Evolutionary conservation across 2,888 invertebrate genomes (phyloP).

Genomic region (Netelia fuscicornis): DNA sequence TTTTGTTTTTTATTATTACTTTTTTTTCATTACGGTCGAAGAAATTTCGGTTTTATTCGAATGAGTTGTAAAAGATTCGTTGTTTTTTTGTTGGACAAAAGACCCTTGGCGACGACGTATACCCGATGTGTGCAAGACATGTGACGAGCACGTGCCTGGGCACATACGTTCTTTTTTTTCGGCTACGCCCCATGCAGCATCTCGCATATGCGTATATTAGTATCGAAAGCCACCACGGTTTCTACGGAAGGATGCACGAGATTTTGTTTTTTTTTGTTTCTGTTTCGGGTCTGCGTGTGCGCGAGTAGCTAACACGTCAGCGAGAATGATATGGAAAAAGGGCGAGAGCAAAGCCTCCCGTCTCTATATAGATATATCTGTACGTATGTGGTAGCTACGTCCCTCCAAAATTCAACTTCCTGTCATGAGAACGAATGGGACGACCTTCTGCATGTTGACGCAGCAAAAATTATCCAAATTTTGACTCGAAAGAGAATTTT

Average conservation of each 20-base stretch:
- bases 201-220: constrained; percentile 57
- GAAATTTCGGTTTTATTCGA: too few species aligned
- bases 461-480: too few species aligned
- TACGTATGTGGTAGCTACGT: constrained; percentile 30
- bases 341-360: constrained; percentile 26
- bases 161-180: constrained; percentile 65
- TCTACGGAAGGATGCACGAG: constrained; percentile 63
- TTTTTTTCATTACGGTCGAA: too few species aligned
- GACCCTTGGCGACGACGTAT: constrained; percentile 65
- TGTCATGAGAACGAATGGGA: constrained; percentile 53
- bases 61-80: too few species aligned
- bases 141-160: constrained; percentile 84
- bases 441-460: constrained; percentile 23
- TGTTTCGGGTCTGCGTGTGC: not conserved
- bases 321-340: constrained; percentile 58
- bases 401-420: constrained; percentile 64
- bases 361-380: constrained; percentile 16
- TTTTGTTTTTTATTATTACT: too few species aligned
- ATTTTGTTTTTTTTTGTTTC: constrained; percentile 18
- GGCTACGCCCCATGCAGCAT: constrained; percentile 52
- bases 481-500: not conserved
- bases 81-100: constrained; percentile 14
- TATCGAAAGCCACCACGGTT: constrained; percentile 55
- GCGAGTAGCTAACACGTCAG: constrained; percentile 45
- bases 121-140: constrained; percentile 76